A percentile compares a stretch with the other conserved stretches of the same genome.
phyloP scores from a whole-genome alignment of 2,113 vertebrate species.

The Rhineura floridana region DNA sequence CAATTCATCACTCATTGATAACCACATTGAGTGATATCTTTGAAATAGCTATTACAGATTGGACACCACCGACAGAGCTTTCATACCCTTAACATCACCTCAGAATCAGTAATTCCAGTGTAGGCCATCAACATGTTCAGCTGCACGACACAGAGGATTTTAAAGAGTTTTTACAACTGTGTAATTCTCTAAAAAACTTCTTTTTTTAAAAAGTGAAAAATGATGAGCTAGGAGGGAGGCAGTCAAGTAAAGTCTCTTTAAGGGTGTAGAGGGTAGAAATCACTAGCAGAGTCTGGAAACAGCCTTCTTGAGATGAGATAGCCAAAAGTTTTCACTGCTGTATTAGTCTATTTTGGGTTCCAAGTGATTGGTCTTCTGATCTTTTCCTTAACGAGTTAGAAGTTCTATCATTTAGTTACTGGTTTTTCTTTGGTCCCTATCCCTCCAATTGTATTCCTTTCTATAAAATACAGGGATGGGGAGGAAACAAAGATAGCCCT shows the following conservation, averaged over 20 bases:
- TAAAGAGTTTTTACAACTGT: neutral
- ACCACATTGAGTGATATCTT: neutral
- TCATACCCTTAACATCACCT: neutral
- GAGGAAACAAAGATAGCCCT: conserved; percentile 36
- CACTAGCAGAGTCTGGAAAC: neutral
- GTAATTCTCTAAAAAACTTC: neutral
- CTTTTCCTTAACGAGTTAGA: neutral
- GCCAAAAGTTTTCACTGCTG: conserved; percentile 11
- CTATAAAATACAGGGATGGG: conserved; percentile 16
- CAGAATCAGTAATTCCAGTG: neutral
- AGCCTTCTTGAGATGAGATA: neutral
- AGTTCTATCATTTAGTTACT: conserved; percentile 41
- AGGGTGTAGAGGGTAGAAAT: neutral
- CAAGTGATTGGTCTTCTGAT: neutral
- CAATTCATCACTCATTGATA: neutral
- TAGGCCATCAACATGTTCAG: neutral
- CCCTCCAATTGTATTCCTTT: conserved; percentile 24
- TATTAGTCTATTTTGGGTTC: neutral
- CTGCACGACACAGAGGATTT: neutral
- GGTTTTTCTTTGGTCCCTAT: conserved; percentile 20
- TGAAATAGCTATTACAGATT: neutral
- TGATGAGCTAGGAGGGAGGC: neutral
- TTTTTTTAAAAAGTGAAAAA: neutral
- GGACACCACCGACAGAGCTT: neutral
- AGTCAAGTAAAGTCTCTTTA: neutral